phyloP scores from a whole-genome alignment of 35 echinoderm and acorn worm genomes.

The Apostichopus californicus region DNA sequence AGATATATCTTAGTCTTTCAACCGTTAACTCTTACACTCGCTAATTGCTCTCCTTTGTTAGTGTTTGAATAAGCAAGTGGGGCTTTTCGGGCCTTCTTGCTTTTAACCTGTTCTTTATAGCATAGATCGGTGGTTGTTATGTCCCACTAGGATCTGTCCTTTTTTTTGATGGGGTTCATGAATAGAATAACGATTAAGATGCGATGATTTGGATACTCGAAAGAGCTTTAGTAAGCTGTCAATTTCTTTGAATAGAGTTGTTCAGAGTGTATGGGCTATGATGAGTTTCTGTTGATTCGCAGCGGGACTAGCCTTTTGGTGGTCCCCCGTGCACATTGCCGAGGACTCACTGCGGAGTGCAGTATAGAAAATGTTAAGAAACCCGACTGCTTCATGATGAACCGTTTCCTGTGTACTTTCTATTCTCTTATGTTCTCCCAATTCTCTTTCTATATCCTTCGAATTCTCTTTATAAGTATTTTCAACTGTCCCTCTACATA shows the following conservation, averaged over 20 bases:
- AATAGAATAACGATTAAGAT: constrained; percentile 7
- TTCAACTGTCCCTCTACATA: too few relatives aligned
- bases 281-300: constrained; percentile 25
- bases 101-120: constrained; percentile 34
- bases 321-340: not conserved
- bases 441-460: too few relatives aligned
- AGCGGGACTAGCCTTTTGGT: constrained; percentile 47
- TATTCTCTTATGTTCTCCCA: too few relatives aligned
- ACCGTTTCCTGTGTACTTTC: too few relatives aligned
- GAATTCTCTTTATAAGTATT: too few relatives aligned
- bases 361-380: too few relatives aligned
- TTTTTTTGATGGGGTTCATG: not conserved
- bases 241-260: constrained; percentile 32
- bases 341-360: too few relatives aligned
- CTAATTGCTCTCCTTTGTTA: constrained; percentile 41
- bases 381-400: too few relatives aligned
- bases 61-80: constrained; percentile 41
- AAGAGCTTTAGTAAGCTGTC: constrained; percentile 36
- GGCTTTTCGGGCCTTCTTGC: constrained; percentile 30
- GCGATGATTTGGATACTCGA: constrained; percentile 43
- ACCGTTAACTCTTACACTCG: constrained; percentile 43
- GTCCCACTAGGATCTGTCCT: not conserved
- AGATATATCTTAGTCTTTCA: constrained; percentile 38
- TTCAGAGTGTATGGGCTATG: constrained; percentile 4
- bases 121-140: constrained; percentile 42